These are phyloP conservation scores for Laticauda colubrina DNA, from an alignment of 2,113 vertebrate species.

Conservation along the genomic window DNA sequence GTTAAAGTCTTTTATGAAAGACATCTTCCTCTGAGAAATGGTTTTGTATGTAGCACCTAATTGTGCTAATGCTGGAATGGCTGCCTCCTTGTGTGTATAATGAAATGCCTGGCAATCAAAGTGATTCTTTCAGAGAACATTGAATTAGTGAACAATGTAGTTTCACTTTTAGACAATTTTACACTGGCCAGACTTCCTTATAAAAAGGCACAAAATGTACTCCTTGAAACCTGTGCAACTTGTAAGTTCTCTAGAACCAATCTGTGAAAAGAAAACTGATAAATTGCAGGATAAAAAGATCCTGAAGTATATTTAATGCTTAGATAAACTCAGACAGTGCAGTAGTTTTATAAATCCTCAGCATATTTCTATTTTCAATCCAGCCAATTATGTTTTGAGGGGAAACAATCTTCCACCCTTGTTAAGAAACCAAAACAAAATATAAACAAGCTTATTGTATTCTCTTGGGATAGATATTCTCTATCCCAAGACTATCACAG, in stretches of 20 bases:
- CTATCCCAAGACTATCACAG: neutral
- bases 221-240: slow-evolving; percentile 18
- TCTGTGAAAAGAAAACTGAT: neutral
- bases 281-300: neutral
- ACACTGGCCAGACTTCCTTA: neutral
- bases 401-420: slow-evolving; percentile 6
- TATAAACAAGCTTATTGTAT: neutral
- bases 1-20: neutral
- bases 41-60: neutral
- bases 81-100: neutral
- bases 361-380: slow-evolving; percentile 31
- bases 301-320: slow-evolving; percentile 29
- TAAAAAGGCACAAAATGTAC: neutral
- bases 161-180: accelerated
- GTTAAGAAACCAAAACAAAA: slow-evolving; percentile 12
- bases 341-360: slow-evolving; percentile 21
- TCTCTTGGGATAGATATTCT: neutral
- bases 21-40: neutral
- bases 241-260: neutral
- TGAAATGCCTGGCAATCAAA: no score
- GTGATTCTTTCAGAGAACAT: neutral
- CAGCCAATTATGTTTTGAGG: neutral
- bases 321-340: neutral
- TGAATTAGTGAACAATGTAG: neutral
- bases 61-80: neutral